Base-by-base conservation (phyloP, 2,888 invertebrate genomes). In the Sesamia inferens region DNA sequence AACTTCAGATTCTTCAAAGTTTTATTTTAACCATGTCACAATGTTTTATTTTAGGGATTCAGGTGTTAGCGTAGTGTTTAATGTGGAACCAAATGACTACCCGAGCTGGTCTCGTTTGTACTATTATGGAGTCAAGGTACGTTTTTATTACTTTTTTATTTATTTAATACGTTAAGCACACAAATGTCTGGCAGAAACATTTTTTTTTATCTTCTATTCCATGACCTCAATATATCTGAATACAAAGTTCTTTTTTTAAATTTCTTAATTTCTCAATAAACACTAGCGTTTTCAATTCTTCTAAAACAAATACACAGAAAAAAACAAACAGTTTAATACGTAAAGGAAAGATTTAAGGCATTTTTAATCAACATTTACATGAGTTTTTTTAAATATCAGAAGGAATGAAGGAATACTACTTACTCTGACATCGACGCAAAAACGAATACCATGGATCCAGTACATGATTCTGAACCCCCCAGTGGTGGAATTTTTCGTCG, bases 51-150 rank as follows among this genome's bases (percentile, higher is more conserved):
- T 24, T 87, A 95, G 95, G 55, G 81, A 86, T 1, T 92, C 95
- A 0, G 95, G 95, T 0, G 84, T 95, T 0, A 88, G 87, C 19
- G 92, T 94, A 0, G 83, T 95, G 0, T 87, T 94, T 5, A 89
- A 94, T 55, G 88, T 95, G 5, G 92, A 95, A 51, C 92, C 93
- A 0, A 69, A 87, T 0, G 94, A 95, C 68, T 95, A 95, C 31
- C 92, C 93, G 0, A 76, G 74, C n/a, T 93, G 91, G 91, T 87
- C 90, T 0, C 16, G 55, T 0, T 24, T 85, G 0, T 85, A 87
- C 0, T 90, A 83, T 61, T 92, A 91, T 44, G 95, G 95, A 14
- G 94, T 93, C 8, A 94, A 92, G 92, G 95, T 95, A 69, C 13
- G 13, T 24, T 64, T 13, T 44, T 5, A 70, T 31, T 31, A 31